Evolutionary conservation across 2,113 vertebrate genomes (phyloP), one percentile per base, ranked within the genome.

Genomic region (Verasper variegatus): DNA sequence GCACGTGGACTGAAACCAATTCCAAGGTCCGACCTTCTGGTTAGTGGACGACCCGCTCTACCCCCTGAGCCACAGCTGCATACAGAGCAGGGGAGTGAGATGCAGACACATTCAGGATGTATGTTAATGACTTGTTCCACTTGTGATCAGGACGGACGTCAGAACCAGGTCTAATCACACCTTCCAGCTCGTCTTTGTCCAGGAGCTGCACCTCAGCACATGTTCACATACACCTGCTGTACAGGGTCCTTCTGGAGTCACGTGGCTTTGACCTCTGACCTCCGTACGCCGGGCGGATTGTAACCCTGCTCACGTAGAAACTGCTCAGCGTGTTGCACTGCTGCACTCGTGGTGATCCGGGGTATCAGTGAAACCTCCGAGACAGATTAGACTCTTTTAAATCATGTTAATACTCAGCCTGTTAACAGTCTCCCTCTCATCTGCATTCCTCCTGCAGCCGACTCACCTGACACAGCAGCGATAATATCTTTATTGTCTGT

Each of bases 401-500:
- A 82, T 1, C 62, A 87, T 87, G 76, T 61, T 72, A 86, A 86
- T 26, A 81, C 42, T 84, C 74, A 85, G 69, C 56, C 70, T 49
- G 78, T 81, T 85, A 85, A 83, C 82, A 74, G 51, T 24, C 4
- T 68, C 37, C 14, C n/a, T 77, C 72, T 87, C 83, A 82, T 91
- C 74, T 84, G 78, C 78, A 87, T 86, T 84, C 86, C 37, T 14
- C 31, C 68, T 6, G 24, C 86, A 47, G 75, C 69, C 45, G 47
- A 62, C 68, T 15, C 51, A 52, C 51, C 51, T n/a, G 51, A 52
- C 51, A 8, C 51, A 8, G 51, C 51, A 10, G 2, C 24, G 60
- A 81, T 84, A 60, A 84, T 71, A 83, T 91, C 89, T 86, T 78
- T 78, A 82, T 73, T 75, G 81, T 76, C 68, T 86, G 83, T 76